phyloP scores from a whole-genome alignment of 1,140 invertebrate genomes.

The Metaphire vulgaris region DNA sequence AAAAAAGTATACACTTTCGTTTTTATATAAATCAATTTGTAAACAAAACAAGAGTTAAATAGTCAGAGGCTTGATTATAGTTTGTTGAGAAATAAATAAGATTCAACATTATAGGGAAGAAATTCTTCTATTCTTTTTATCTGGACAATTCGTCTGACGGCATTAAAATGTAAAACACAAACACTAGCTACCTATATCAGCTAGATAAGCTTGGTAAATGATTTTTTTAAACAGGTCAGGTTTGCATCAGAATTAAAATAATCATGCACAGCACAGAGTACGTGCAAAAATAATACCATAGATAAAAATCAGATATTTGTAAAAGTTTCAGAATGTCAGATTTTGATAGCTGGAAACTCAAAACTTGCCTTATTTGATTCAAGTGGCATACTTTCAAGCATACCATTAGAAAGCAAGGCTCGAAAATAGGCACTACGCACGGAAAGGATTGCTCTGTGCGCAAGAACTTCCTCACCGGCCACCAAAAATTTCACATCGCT shows the following conservation, averaged over 20 bases:
- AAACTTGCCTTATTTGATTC: not conserved
- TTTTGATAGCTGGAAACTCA: not conserved
- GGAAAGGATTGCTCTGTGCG: constrained; percentile 4
- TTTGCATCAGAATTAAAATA: not conserved
- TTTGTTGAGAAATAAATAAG: no score
- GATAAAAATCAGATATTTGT: not conserved
- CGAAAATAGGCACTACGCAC: not conserved
- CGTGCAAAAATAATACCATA: not conserved
- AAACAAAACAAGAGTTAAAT: not conserved
- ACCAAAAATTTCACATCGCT: constrained; percentile 1
- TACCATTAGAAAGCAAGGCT: not conserved
- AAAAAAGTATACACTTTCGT: not conserved
- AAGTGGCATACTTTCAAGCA: not conserved
- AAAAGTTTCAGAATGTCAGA: not conserved
- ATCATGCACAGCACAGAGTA: not conserved
- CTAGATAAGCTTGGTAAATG: not conserved
- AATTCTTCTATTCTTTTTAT: no score
- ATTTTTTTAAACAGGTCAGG: not conserved
- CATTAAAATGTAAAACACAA: no score
- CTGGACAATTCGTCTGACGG: no score
- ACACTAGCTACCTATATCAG: no score
- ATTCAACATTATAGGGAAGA: no score
- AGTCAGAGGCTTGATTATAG: no score
- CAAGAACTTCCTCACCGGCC: not conserved
- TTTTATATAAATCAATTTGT: not conserved